phyloP scores from a whole-genome alignment of 2,797 vertebrate genomes.

The Periparus ater region DNA sequence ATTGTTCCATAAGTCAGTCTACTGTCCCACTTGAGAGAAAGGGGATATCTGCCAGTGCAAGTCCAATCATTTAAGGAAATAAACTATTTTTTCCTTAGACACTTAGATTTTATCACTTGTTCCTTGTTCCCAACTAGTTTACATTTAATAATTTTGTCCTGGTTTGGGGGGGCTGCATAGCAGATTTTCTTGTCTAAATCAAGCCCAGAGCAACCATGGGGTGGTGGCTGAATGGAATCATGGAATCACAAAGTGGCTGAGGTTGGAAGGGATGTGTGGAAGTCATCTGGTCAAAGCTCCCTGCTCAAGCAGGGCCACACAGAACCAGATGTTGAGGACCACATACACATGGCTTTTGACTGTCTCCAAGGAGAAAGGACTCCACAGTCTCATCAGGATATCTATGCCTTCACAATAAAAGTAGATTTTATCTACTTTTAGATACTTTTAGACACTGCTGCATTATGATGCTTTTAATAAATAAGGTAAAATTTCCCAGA shows the following conservation, averaged over 20 bases:
- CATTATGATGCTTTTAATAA: background rate
- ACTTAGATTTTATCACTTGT: background rate
- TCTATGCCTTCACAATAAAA: background rate
- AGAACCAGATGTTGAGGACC: background rate
- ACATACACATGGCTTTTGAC: background rate
- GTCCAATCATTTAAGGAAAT: background rate
- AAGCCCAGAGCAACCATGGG: background rate
- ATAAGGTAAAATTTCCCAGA: background rate
- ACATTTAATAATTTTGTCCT: background rate
- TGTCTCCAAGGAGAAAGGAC: background rate
- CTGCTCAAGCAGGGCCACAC: background rate
- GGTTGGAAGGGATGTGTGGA: background rate
- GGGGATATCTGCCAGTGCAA: background rate
- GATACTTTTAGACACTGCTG: background rate
- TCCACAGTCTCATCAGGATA: background rate
- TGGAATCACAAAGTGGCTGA: background rate
- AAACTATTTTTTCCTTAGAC: background rate
- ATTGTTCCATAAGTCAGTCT: background rate
- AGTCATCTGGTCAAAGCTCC: background rate
- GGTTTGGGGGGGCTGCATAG: background rate
- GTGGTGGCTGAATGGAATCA: background rate
- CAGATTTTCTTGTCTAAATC: background rate
- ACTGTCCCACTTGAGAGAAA: background rate
- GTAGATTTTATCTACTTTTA: background rate
- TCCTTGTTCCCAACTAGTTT: background rate